Conservation (phyloP, 2,888 invertebrate genomes). For the Noctua fimbriata region DNA sequence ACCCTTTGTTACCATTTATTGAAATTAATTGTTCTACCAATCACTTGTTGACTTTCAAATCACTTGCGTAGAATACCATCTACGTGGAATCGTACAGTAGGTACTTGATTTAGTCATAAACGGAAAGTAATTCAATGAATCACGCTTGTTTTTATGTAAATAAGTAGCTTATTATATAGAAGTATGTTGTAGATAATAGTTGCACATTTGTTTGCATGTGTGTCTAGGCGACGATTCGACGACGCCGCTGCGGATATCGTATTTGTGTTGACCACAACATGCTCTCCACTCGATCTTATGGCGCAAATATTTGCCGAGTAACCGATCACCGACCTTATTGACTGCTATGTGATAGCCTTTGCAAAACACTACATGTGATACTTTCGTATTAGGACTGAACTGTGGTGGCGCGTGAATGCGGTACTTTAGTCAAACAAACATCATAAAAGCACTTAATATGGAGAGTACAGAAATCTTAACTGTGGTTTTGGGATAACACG, state of each 20-base stretch:
- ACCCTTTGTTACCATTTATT: slow-evolving; percentile 59
- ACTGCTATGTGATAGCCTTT: slow-evolving; percentile 81
- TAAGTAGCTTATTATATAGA: slow-evolving; percentile 34
- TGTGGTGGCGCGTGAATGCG: slow-evolving; percentile 35
- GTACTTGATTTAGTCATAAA: slow-evolving; percentile 49
- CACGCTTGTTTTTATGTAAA: slow-evolving; percentile 56
- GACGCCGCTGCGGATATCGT: slow-evolving; percentile 73
- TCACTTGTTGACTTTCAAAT: slow-evolving; percentile 65
- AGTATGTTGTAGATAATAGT: slow-evolving; percentile 38
- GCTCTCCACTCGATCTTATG: slow-evolving; percentile 76
- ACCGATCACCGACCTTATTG: slow-evolving; percentile 83
- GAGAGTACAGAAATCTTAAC: slow-evolving; percentile 13
- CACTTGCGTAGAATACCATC: slow-evolving; percentile 50
- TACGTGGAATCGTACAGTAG: slow-evolving; percentile 45
- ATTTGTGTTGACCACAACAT: slow-evolving; percentile 81
- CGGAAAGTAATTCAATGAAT: slow-evolving; percentile 52
- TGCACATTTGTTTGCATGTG: slow-evolving; percentile 54
- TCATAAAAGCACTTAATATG: slow-evolving; percentile 42
- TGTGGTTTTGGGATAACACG: slow-evolving; percentile 37
- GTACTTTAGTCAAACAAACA: slow-evolving; percentile 44
- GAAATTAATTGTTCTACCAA: slow-evolving; percentile 57
- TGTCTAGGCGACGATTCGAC: slow-evolving; percentile 60
- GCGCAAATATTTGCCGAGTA: slow-evolving; percentile 84
- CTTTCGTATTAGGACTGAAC: slow-evolving; percentile 64
- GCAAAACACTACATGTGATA: slow-evolving; percentile 77